Evolutionary conservation across 2,888 invertebrate genomes (phyloP), one percentile per base, ranked within the genome.

Genomic region (Zonitis immaculata): DNA sequence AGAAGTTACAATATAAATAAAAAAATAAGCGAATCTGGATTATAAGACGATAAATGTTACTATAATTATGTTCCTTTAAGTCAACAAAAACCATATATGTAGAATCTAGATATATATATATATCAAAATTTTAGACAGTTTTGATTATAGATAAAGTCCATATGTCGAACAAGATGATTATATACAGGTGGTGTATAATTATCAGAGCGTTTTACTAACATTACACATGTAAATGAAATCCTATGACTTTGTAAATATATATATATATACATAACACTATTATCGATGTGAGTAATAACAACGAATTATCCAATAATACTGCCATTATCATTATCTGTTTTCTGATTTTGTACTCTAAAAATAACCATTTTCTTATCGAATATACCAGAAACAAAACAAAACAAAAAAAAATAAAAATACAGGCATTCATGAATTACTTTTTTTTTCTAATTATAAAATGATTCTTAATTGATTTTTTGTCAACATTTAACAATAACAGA

Each of bases 121-220:
- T 46, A 48, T 47, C 47, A 50, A 57, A n/a, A n/a, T n/a, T 59
- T 51, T 16, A 16, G 14, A 32, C 12, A 1, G 12, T 32, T 14
- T 32, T 7, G 32, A 32, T 32, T 35, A 35, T 50, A 56, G 52
- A 53, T 53, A 60, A 58, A 57, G 54, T 52, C 63, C 63, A 63
- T 63, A 61, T 62, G 63, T 61, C 58, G n/a, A 54, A 46, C 57
- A 57, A 56, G 55, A 60, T 39, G 27, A 51, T 43, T 54, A 42
- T 42, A 42, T 52, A 49, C 50, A 52, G 56, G 55, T 58, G 57
- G 53, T 50, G 56, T 54, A 54, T 48, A n/a, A 57, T 58, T 59
- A 59, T 59, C 59, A 48, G 43, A 49, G 48, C 52, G 51, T 59
- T 62, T 61, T 56, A 39, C 32, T 49, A 52, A 55, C 49, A 46